A percentile compares a stretch with the other conserved stretches of the same genome.
Conservation (phyloP, 2,888 invertebrate genomes). For the Parasteatoda lunata region DNA sequence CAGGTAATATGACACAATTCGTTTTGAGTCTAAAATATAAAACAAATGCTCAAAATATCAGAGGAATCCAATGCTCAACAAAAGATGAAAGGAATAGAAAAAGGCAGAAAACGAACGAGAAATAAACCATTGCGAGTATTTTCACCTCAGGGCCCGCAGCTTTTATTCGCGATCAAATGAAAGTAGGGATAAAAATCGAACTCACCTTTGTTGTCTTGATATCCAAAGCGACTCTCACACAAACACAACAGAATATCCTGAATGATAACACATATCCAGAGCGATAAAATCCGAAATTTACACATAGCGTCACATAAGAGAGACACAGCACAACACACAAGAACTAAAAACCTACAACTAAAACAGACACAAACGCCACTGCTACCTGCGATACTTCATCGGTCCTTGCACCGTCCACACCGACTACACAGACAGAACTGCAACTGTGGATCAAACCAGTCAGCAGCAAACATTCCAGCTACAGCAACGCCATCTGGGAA, state of each 20-base stretch:
- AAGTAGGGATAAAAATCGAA: neutral
- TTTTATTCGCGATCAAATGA: neutral
- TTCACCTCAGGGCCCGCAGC: neutral
- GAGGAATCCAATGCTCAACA: neutral
- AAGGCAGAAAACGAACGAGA: neutral
- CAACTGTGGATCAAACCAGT: slow-evolving; percentile 7
- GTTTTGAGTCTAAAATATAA: neutral
- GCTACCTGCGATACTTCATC: neutral
- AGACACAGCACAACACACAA: neutral
- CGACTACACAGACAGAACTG: neutral
- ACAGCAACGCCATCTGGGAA: slow-evolving; percentile 39
- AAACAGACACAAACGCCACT: neutral
- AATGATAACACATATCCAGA: slow-evolving; percentile 42
- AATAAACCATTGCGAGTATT: neutral
- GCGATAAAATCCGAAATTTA: neutral
- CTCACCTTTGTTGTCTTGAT: slow-evolving; percentile 41
- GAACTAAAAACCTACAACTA: neutral
- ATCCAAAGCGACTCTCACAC: slow-evolving; percentile 37
- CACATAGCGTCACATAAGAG: slow-evolving; percentile 18
- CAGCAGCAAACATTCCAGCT: neutral
- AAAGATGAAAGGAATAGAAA: neutral
- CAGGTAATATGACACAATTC: too few species aligned
- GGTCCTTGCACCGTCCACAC: slow-evolving; percentile 7
- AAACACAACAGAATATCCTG: slow-evolving; percentile 25
- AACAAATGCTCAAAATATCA: neutral